Base-by-base conservation (phyloP, 2,888 invertebrate genomes). In the Dendrolimus houi region DNA sequence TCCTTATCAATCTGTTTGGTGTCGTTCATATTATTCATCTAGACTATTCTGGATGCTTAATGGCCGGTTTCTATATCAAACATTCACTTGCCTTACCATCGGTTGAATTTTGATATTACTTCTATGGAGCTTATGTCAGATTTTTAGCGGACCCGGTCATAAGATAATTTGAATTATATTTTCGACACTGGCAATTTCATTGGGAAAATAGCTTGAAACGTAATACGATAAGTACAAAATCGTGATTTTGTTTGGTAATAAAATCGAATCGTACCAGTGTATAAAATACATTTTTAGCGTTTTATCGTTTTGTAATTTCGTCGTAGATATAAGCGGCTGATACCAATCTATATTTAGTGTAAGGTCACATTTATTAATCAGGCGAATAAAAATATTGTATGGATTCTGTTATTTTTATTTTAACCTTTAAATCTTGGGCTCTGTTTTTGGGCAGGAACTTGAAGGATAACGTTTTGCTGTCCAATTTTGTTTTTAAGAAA, bases 321-420 rank as follows among this genome's bases (percentile, higher is more conserved):
- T 68, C 59, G 68, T 74, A 76, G 67, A 66, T 59, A 63, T 59
- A 75, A 77, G 81, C 69, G 81, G 83, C 85, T 85, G 82, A 86
- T 86, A 88, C 88, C 88, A 87, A 75, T 75, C 83, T 83, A 79
- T 80, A 71, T 80, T 72, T 74, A 60, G 59, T 59, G 55, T 87
- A 83, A 84, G 84, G 81, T 83, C 83, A 82, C 81, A 81, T 59
- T 70, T 63, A 71, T 71, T 75, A 76, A 75, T 72, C 70, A 69
- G 56, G 67, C 67, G 65, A 71, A 68, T 68, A 64, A 66, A 74
- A 67, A 67, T 62, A 65, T 55, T 63, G 41, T 60, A 64, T 56
- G 47, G 55, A 58, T 58, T 54, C 6, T 29, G 29, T 29, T 29
- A 29, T 29, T 29, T 29, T 29, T 29, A 29, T 6, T 29, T 29